phyloP scores from a whole-genome alignment of 1,140 invertebrate genomes.

The Meloidogyne hapla region DNA sequence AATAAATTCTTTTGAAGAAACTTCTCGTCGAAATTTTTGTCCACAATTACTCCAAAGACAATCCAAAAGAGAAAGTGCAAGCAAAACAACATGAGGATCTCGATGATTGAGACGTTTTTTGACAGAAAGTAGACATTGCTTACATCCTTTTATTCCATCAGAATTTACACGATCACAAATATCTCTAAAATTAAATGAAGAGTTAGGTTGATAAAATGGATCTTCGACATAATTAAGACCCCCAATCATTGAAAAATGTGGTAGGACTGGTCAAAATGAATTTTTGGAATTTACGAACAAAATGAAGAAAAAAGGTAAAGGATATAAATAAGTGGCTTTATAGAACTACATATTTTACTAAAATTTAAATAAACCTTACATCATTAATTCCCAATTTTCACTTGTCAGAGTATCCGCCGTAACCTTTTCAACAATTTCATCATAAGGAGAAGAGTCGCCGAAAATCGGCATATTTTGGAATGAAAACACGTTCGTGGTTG shows the following conservation, averaged over 20 bases:
- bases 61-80: constrained; percentile 85
- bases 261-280: too few species aligned
- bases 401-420: constrained; percentile 87
- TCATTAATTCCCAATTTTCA: constrained; percentile 88
- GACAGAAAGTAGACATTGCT: constrained; percentile 67
- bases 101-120: constrained; percentile 80
- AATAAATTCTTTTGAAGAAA: constrained; percentile 92
- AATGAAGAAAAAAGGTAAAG: too few species aligned
- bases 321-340: too few species aligned
- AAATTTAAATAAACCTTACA: constrained; percentile 70
- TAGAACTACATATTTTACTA: constrained; percentile 91
- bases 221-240: constrained; percentile 65
- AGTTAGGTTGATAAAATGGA: constrained; percentile 67
- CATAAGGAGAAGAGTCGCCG: constrained; percentile 53
- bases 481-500: constrained; percentile 38
- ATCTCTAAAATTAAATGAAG: constrained; percentile 9
- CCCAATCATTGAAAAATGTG: too few species aligned
- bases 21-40: constrained; percentile 80
- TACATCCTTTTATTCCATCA: constrained; percentile 76
- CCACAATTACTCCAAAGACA: constrained; percentile 83
- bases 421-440: constrained; percentile 72
- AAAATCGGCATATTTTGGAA: constrained; percentile 52
- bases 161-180: constrained; percentile 43
- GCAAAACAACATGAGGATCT: constrained; percentile 90
- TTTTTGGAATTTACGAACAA: too few species aligned